Evolutionary conservation across 2,888 invertebrate genomes (phyloP).

Genomic region (Eristalis tenax): DNA sequence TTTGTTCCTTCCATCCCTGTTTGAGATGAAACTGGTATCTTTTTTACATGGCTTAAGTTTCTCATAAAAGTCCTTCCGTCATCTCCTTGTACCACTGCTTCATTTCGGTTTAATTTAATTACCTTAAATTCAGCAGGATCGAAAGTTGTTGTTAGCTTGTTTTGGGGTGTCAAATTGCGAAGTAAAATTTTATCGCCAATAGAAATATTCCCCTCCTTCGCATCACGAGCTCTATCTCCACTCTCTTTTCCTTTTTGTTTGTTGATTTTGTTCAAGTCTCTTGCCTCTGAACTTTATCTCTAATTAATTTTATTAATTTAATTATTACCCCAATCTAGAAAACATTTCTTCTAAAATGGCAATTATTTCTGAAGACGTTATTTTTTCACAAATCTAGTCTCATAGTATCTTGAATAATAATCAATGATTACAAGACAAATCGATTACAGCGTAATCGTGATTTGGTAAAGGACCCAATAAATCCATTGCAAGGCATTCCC

Average conservation of each 20-base stretch:
- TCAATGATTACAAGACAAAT: slow-evolving; percentile 44
- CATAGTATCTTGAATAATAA: slow-evolving; percentile 35
- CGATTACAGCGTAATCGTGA: slow-evolving; percentile 26
- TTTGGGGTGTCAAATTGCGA: slow-evolving; percentile 15
- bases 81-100: slow-evolving; percentile 6
- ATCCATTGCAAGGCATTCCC: slow-evolving; percentile 23
- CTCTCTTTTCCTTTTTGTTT: slow-evolving; percentile 46
- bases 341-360: slow-evolving; percentile 13
- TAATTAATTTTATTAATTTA: slow-evolving; percentile 31
- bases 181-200: slow-evolving; percentile 41
- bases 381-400: slow-evolving; percentile 16
- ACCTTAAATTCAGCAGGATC: slow-evolving; percentile 15
- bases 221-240: slow-evolving; percentile 39
- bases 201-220: slow-evolving; percentile 28
- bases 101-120: slow-evolving; percentile 8
- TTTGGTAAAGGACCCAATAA: slow-evolving; percentile 35
- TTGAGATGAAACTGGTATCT: slow-evolving; percentile 2
- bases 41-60: background rate
- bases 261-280: slow-evolving; percentile 28
- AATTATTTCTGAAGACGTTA: slow-evolving; percentile 4
- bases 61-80: slow-evolving; percentile 2
- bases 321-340: slow-evolving; percentile 24
- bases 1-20: background rate
- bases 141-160: slow-evolving; percentile 20
- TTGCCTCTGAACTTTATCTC: slow-evolving; percentile 39